These are phyloP conservation scores for Cactoblastis cactorum DNA, from an alignment of 2,888 invertebrate species.

Conservation along the genomic window DNA sequence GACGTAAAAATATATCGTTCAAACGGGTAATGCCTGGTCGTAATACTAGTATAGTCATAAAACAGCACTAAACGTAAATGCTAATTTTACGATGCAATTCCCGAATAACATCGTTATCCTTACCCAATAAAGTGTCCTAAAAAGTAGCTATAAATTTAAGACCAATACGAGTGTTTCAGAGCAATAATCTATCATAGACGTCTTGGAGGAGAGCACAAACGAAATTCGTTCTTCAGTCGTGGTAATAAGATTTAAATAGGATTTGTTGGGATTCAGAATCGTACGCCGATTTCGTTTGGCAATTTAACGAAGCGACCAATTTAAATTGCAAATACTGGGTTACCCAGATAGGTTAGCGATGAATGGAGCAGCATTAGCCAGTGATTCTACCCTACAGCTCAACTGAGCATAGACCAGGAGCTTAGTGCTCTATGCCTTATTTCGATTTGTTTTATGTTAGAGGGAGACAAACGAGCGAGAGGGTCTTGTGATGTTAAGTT, in stretches of 20 bases:
- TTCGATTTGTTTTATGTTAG: too few species aligned
- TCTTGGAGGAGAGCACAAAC: conserved; percentile 13
- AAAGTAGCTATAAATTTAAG: conserved; percentile 15
- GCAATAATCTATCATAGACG: conserved; percentile 20
- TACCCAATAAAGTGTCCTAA: conserved; percentile 4
- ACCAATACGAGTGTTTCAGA: conserved; percentile 23
- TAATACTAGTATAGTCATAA: neutral
- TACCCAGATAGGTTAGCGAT: conserved; percentile 63
- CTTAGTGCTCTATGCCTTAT: neutral
- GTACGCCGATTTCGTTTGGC: conserved; percentile 41
- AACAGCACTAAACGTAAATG: conserved; percentile 7
- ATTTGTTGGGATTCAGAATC: conserved; percentile 31
- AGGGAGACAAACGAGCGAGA: too few species aligned
- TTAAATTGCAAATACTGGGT: conserved; percentile 74
- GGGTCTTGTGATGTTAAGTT: too few species aligned
- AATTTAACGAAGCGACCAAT: conserved; percentile 55
- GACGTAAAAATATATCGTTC: too few species aligned
- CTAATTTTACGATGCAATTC: conserved; percentile 9
- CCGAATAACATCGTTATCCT: conserved; percentile 6
- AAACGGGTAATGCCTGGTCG: neutral
- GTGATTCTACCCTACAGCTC: conserved; percentile 23
- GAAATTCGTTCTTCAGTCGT: conserved; percentile 19
- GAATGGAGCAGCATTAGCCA: conserved; percentile 42
- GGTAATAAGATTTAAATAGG: conserved; percentile 19
- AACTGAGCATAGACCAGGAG: conserved; percentile 17